Evolutionary conservation across 2,797 vertebrate genomes (phyloP), one percentile per base, ranked within the genome.

Genomic region (Nasua narica): DNA sequence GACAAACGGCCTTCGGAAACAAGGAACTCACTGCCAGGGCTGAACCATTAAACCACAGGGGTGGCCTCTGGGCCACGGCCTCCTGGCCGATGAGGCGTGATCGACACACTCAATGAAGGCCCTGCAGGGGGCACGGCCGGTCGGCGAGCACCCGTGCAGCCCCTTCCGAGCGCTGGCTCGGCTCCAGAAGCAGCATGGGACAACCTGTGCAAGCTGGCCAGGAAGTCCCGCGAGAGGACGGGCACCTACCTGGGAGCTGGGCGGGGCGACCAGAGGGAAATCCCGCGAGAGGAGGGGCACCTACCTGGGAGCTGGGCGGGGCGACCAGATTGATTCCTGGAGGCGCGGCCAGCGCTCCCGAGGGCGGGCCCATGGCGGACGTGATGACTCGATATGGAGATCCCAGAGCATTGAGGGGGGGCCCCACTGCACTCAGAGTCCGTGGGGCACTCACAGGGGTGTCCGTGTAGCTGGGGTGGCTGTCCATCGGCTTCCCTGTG

Each of bases 311-410:
- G 96, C 99, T 99, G 95, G 97, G 88, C 0, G 99, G 99, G 0
- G 98, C 87, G 93, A 99, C 98, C 74, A 99, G 99, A 95, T 99
- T 99, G 98, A 99, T 98, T 92, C 98, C 99, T 0, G 99, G 99
- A 18, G 99, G 99, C 2, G 99, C 99, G 35, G 99, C 99, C 93
- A 99, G 97, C 0, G 99, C 98, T 10, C 99, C 90, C 0, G 99
- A 98, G 7, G 99, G 99, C 0, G 99, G 99, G 65, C 98, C 98
- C 60, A 99, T 97, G 25, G 99, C 99, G 1, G 99, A 99, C 0
- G 99, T 98, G 76, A 99, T 99, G 98, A 99, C 99, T 3, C 99
- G 98, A 96, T 99, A 99, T 0, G 99, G 99, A 0, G 99, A 99
- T 27, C 99, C 98, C 97, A 99, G 97, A 0, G 99, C 92, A 0